phyloP scores from a whole-genome alignment of 2,113 vertebrate genomes.

The Emydocephalus ijimae region DNA sequence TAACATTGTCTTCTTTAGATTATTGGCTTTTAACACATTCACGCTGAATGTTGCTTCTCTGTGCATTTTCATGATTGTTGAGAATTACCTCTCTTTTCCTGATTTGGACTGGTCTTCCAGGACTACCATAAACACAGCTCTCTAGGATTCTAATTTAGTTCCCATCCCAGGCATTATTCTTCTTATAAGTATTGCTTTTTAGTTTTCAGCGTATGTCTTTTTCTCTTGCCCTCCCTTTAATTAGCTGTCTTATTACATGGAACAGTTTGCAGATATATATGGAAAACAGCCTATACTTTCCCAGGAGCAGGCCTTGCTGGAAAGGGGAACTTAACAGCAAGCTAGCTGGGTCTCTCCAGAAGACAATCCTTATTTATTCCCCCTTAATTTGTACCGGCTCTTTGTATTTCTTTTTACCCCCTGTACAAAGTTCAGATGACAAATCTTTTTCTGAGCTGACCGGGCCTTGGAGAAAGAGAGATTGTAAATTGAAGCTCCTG shows the following conservation, averaged over 20 bases:
- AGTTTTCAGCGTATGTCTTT: slow-evolving; percentile 42
- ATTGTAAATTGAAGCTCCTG: not conserved
- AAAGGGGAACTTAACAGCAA: slow-evolving; percentile 47
- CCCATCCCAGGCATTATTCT: slow-evolving; percentile 30
- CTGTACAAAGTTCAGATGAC: not conserved
- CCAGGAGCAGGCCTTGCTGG: slow-evolving; percentile 61
- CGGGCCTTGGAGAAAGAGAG: not conserved
- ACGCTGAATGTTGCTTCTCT: slow-evolving; percentile 25
- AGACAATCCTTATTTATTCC: slow-evolving; percentile 37
- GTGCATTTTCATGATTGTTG: slow-evolving; percentile 32
- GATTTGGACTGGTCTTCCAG: slow-evolving; percentile 18
- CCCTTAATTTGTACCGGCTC: slow-evolving; percentile 24
- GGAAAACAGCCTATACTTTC: slow-evolving; percentile 71
- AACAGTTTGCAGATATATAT: slow-evolving; percentile 77
- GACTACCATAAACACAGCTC: slow-evolving; percentile 3
- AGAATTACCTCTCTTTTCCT: not conserved
- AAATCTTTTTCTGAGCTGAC: accelerated
- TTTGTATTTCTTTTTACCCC: slow-evolving; percentile 50
- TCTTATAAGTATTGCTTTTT: slow-evolving; percentile 52
- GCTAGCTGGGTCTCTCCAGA: slow-evolving; percentile 39
- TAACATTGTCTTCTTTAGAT: slow-evolving; percentile 26
- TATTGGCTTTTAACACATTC: slow-evolving; percentile 25
- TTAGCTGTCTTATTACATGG: slow-evolving; percentile 71
- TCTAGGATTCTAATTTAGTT: slow-evolving; percentile 53
- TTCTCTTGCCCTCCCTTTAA: slow-evolving; percentile 63